phyloP scores from a whole-genome alignment of 2,888 invertebrate species.

The Nephrotoma appendiculata region DNA sequence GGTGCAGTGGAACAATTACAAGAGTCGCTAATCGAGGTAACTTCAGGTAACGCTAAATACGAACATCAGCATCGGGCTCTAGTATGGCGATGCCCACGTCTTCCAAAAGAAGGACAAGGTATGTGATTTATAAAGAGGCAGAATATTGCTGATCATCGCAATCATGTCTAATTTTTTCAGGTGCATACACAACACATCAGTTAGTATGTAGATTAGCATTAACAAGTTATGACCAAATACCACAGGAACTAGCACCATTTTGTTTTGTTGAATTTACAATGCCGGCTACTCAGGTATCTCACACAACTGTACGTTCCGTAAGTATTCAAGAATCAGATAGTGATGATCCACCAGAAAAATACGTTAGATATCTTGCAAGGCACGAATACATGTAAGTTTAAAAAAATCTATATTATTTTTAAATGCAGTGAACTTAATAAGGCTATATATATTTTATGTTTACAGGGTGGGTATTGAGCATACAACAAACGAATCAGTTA shows the following conservation, averaged over 20 bases:
- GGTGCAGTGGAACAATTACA: constrained; percentile 84
- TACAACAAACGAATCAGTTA: constrained; percentile 56
- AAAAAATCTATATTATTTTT: not conserved
- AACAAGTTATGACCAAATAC: constrained; percentile 94
- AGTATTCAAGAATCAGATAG: constrained; percentile 74
- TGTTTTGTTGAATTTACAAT: constrained; percentile 95
- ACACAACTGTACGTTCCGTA: constrained; percentile 90
- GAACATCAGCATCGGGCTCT: constrained; percentile 95
- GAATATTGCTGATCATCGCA: not conserved
- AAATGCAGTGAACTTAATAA: not conserved
- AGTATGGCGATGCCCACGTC: constrained; percentile 93
- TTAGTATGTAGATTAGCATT: constrained; percentile 88
- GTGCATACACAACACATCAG: constrained; percentile 95
- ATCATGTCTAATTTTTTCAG: constrained; percentile 35
- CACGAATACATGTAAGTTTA: constrained; percentile 76
- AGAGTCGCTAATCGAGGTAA: constrained; percentile 86
- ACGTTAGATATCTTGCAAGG: constrained; percentile 88
- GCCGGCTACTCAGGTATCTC: constrained; percentile 92
- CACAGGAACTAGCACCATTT: constrained; percentile 77
- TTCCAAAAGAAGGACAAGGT: constrained; percentile 99
- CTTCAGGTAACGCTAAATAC: constrained; percentile 95
- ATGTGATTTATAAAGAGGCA: constrained; percentile 10
- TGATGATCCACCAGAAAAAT: constrained; percentile 92
- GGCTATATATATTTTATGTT: not conserved
- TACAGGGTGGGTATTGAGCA: constrained; percentile 77